Evolutionary conservation across 2,113 vertebrate species (phyloP), one percentile per base, ranked within the genome.

Genomic region (Pseudorectes ferrugineus): DNA sequence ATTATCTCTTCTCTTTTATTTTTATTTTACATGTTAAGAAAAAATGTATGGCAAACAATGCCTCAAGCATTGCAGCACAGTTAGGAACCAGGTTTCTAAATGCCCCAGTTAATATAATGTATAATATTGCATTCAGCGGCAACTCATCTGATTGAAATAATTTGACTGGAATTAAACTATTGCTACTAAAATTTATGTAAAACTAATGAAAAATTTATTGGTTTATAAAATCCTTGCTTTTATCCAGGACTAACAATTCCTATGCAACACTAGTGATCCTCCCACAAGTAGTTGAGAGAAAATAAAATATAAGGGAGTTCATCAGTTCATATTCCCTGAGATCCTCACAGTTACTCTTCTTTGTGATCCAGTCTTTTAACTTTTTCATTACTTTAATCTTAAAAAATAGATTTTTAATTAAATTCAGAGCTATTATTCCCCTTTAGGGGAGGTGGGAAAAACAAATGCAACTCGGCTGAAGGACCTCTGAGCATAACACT

Each of bases 181-280:
- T 96, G 96, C 97, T 94, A 95, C 96, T 95, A 96, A 98, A 97
- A 98, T 97, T 96, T 97, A 97, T 96, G 90, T 97, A 92, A 92
- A 97, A 87, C 93, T 98, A 97, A 98, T 98, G 97, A 98, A 98
- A 98, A 97, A 98, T 98, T 98, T 97, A 98, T 98, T 97, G 89
- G 92, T 95, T 97, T 98, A 96, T 98, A 97, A 98, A 98, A 97
- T 76, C 92, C 85, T 96, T 97, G 92, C 96, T 97, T 97, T 98
- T 98, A 97, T 97, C 96, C 96, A 91, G 95, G 91, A 94, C 97
- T 97, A 97, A 98, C 97, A 98, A 98, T 98, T 98, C 89, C 90
- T 96, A 92, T 97, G 97, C 96, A 98, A 93, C 25, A 33, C 95
- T 96, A 97, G 63, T 91, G 97, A 98, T 98, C 95, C 96, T 97